Percentiles rank a stretch among this genome's conserved stretches.
These are phyloP conservation scores for Pachycephala philippinensis DNA, from an alignment of 2,113 vertebrate genomes.

Conservation along the genomic window DNA sequence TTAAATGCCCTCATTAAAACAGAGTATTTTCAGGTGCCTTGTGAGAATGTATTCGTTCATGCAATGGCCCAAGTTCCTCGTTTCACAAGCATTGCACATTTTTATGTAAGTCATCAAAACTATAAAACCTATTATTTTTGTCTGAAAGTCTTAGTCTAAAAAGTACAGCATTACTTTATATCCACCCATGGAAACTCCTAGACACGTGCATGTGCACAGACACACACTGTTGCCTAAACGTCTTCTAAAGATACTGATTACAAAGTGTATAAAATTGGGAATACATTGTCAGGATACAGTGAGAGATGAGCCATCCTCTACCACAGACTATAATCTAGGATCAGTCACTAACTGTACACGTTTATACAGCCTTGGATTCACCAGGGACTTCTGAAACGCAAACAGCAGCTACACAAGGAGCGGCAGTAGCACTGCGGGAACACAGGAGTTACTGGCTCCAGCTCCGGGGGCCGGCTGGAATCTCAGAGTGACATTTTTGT, in stretches of 20 bases:
- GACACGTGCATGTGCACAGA: background rate
- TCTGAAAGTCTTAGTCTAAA: conserved; percentile 39
- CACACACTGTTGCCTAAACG: conserved; percentile 58
- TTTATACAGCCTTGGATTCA: conserved; percentile 45
- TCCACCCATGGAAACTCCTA: conserved; percentile 17
- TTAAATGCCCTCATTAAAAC: conserved; percentile 24
- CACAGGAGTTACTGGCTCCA: background rate
- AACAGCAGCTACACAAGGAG: conserved; percentile 27
- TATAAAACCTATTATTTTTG: conserved; percentile 14
- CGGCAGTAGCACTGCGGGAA: background rate
- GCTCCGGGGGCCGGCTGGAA: background rate
- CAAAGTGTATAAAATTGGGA: conserved; percentile 67
- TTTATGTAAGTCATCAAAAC: conserved; percentile 30
- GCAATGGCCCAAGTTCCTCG: conserved; percentile 25
- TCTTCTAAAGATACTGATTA: conserved; percentile 69
- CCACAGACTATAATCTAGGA: conserved; percentile 63
- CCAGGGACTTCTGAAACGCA: conserved; percentile 14
- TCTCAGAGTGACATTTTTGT: background rate
- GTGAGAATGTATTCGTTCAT: conserved; percentile 15
- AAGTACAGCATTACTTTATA: conserved; percentile 47
- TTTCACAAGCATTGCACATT: conserved; percentile 34
- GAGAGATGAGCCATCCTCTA: conserved; percentile 54
- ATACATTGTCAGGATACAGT: conserved; percentile 49
- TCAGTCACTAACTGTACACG: conserved; percentile 60
- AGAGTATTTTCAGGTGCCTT: background rate